Evolutionary conservation across 2,888 invertebrate species (phyloP).

Genomic region (Ochropleura leucogaster): DNA sequence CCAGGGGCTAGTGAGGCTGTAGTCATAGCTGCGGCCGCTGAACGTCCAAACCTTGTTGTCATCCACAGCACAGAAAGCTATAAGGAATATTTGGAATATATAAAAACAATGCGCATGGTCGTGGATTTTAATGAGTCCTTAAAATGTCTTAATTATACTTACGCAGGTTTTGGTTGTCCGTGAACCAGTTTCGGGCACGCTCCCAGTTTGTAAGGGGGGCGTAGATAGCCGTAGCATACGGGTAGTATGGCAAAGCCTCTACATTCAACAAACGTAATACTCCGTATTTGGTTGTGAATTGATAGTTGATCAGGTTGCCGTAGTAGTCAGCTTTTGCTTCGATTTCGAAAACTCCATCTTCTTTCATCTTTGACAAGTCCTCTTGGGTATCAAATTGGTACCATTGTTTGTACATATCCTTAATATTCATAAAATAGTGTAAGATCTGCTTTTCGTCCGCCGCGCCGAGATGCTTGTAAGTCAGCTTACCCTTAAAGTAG

Average conservation of each 20-base stretch:
- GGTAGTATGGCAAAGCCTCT: slow-evolving; percentile 11
- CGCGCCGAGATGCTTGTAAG: slow-evolving; percentile 81
- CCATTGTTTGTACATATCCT: slow-evolving; percentile 7
- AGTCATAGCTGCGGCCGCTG: slow-evolving; percentile 91
- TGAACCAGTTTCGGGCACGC: slow-evolving; percentile 72
- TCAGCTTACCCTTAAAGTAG: slow-evolving; percentile 82
- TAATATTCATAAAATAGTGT: not conserved
- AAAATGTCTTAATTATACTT: slow-evolving; percentile 77
- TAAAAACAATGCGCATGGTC: not conserved
- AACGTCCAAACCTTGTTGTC: slow-evolving; percentile 91
- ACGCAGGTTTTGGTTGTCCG: slow-evolving; percentile 87
- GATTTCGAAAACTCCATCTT: slow-evolving; percentile 86
- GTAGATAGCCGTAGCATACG: slow-evolving; percentile 72
- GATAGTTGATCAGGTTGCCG: slow-evolving; percentile 81
- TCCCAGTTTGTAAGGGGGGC: slow-evolving; percentile 76
- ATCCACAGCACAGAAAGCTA: slow-evolving; percentile 92
- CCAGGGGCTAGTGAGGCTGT: slow-evolving; percentile 90
- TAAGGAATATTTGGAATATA: not conserved
- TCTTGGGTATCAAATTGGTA: slow-evolving; percentile 48
- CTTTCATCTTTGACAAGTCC: slow-evolving; percentile 50
- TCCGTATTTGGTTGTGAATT: slow-evolving; percentile 84
- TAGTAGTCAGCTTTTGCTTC: slow-evolving; percentile 81
- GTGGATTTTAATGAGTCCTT: not conserved
- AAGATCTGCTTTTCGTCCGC: not conserved
- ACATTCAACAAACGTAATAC: slow-evolving; percentile 81